Base-by-base conservation (phyloP, 2,888 invertebrate species). In the Drosophila planitibia region DNA sequence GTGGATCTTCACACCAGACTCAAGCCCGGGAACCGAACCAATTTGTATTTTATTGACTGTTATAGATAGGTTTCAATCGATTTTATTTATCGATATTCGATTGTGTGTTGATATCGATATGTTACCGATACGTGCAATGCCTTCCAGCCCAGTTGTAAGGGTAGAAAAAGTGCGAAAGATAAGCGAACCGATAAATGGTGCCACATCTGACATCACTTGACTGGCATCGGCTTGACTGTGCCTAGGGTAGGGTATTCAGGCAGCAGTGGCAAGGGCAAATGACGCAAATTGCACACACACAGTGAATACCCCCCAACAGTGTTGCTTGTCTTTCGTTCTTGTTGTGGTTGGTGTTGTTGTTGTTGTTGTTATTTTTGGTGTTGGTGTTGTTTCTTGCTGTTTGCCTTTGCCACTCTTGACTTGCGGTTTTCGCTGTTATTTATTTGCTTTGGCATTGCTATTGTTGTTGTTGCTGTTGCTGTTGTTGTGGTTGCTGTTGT, bases 201-300 rank as follows among this genome's bases (percentile, higher is more conserved):
- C 10, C 10, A n/a, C 41, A 41, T 10, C 41, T n/a, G 41, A n/a
- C n/a, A 41, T 10, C 41, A n/a, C 10, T n/a, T 41, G 41, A 25
- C 2, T 41, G 41, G 25, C 25, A 25, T 25, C 25, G 25, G n/a
- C 41, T 41, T 10, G 41, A n/a, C 10, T 41, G 44, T 22, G 5
- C 22, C 44, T 5, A 44, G 12, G 22, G 10, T n/a, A 41, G n/a
- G 12, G 22, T 44, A 12, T 41, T 4, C 4, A 41, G 4, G 25
- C 44, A 22, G 1, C 52, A 55, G 44, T 61, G 59, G 78, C 73
- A 67, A 67, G 61, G 74, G 70, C 79, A 72, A 85, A 89, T 85
- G 85, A 89, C 85, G 89, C 82, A 89, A 85, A 77, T 85, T 60
- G 89, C 74, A 54, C 41, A 55, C 41, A 55, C 41, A 63, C 39